Base-by-base conservation (phyloP, 2,888 invertebrate genomes). In the Lasioglossum vierecki region DNA sequence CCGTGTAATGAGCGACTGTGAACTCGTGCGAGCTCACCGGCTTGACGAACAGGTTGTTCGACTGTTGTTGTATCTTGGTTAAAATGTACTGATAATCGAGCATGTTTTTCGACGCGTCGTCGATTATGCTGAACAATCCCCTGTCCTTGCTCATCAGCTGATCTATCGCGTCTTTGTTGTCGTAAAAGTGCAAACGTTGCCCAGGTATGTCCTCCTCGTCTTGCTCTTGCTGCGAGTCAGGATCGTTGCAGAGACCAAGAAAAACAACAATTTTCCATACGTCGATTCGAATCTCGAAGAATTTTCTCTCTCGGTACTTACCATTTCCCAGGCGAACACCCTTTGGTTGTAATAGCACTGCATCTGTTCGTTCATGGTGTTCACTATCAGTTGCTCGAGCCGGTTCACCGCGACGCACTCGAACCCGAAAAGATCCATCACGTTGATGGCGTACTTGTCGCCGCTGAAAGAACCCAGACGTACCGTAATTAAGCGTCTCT, bases 331-430 rank as follows among this genome's bases (percentile, higher is more conserved):
- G 9, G 97, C 97, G 95, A 99, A 99, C 86, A 98, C 96, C 93
- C 98, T 96, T 95, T 99, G 99, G 92, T 98, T 98, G 95, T 98
- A 99, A 91, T 98, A 97, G 94, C 98, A 99, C 93, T 99, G 99
- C 94, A 99, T 96, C 95, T 99, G 98, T 94, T 99, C 99, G 93
- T 99, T 99, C 83, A 98, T 96, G 1, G 97, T 97, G 93, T 99
- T 99, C 4, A 98, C 97, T 89, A 98, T 97, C 13, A 99, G 95
- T 94, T 99, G 99, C 91, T 99, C 98, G 87, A 99, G 96, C 18
- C 97, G 96, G 95, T 99, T 99, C 91, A 97, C 96, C 90, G 97
- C 97, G 94, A 97, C 98, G 93, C 98, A 98, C 95, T 99, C 99
- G 93, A 99, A 99, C 0, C 99, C 99, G 93, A 97, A 98, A 95